Evolutionary conservation across 2,113 vertebrate genomes (phyloP).

Genomic region (Nanorana parkeri): DNA sequence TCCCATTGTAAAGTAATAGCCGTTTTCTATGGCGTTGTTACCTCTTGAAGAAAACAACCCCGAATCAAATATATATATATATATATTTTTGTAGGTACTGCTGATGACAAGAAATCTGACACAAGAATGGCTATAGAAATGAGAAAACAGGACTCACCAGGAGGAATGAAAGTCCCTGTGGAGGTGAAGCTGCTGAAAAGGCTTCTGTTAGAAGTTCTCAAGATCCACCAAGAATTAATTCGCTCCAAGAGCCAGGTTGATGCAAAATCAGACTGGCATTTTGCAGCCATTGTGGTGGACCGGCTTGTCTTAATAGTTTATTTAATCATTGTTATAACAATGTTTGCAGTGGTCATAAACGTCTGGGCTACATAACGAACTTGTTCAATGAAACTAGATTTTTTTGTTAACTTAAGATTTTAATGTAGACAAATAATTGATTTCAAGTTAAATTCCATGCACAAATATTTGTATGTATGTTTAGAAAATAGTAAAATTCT

Average conservation of each 20-base stretch:
- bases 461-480: no score
- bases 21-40: no score
- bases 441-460: no score
- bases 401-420: no score
- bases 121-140: background rate
- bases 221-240: constrained; percentile 8
- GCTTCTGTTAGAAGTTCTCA: constrained; percentile 8
- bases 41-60: no score
- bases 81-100: background rate
- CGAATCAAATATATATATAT: background rate
- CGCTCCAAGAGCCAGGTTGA: background rate
- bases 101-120: background rate
- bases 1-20: no score
- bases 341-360: background rate
- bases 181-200: constrained; percentile 37
- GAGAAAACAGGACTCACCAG: background rate
- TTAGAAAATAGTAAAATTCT: no score
- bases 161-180: background rate
- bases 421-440: no score
- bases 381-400: no score
- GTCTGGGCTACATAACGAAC: constrained; percentile 15
- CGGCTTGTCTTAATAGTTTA: constrained; percentile 11
- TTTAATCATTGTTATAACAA: constrained; percentile 5
- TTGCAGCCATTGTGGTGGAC: constrained; percentile 28
- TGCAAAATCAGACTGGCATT: constrained; percentile 10